Percentiles rank a stretch among this genome's conserved stretches.
These are phyloP conservation scores for Podargus strigoides DNA, from an alignment of 2,797 vertebrate genomes.

Conservation along the genomic window DNA sequence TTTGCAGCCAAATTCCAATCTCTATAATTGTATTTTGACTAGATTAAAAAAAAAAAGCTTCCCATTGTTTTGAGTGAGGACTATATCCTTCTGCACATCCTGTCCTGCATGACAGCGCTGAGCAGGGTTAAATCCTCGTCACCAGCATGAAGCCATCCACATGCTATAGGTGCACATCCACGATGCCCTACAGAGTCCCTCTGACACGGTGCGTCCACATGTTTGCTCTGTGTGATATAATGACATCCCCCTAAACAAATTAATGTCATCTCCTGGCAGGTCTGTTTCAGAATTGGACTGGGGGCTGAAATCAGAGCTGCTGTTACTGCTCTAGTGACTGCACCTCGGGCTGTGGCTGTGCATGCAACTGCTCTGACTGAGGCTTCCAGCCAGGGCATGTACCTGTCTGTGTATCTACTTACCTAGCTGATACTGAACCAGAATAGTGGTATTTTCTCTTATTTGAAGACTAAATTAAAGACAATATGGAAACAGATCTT, in stretches of 20 bases:
- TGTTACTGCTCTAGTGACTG: not conserved
- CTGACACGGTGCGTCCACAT: not conserved
- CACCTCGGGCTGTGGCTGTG: rapidly evolving
- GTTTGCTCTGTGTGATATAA: not conserved
- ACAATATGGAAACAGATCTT: not conserved
- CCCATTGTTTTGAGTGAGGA: not conserved
- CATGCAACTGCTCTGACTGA: not conserved
- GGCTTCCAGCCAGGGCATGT: not conserved
- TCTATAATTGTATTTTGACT: not conserved
- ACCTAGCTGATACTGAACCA: not conserved
- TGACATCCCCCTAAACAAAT: not conserved
- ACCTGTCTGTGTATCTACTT: not conserved
- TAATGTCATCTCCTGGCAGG: not conserved
- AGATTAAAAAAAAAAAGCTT: not conserved
- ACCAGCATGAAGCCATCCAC: not conserved
- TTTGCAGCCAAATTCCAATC: not conserved
- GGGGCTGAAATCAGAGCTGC: not conserved
- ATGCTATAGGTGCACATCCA: not conserved
- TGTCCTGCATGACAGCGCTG: not conserved
- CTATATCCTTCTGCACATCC: not conserved
- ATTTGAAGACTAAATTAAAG: not conserved
- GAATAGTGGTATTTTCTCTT: not conserved
- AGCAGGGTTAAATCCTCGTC: not conserved
- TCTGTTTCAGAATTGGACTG: not conserved
- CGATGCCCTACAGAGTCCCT: not conserved